Conservation (phyloP, 2,797 vertebrate species). For the Danio tinwini region DNA sequence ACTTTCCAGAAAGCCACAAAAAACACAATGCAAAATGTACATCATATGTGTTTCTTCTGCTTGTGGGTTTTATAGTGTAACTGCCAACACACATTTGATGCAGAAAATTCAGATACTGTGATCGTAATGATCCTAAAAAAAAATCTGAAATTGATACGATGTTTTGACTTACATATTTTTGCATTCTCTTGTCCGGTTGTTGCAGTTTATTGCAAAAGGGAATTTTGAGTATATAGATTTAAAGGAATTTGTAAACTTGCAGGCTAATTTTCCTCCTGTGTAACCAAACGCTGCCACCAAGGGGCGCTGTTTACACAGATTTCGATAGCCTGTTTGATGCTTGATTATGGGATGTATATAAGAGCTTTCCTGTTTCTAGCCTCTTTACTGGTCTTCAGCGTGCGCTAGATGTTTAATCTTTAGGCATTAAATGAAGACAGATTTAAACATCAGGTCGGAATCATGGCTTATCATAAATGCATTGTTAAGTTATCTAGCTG, state of each 20-base stretch:
- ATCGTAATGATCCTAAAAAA: background rate
- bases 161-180: slow-evolving; percentile 1
- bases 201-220: slow-evolving; percentile 33
- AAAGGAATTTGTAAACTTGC: background rate
- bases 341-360: slow-evolving; percentile 28
- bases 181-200: background rate
- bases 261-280: slow-evolving; percentile 29
- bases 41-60: background rate
- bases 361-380: slow-evolving; percentile 2
- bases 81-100: background rate
- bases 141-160: background rate
- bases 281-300: slow-evolving; percentile 64
- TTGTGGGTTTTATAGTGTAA: background rate
- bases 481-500: slow-evolving; percentile 71
- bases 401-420: slow-evolving; percentile 57
- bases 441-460: slow-evolving; percentile 25
- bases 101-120: background rate
- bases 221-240: background rate
- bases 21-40: background rate
- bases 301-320: slow-evolving; percentile 71
- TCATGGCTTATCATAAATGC: slow-evolving; percentile 46
- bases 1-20: background rate
- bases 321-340: slow-evolving; percentile 34
- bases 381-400: slow-evolving; percentile 46
- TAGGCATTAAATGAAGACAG: slow-evolving; percentile 57